phyloP scores from a whole-genome alignment of 2,797 vertebrate genomes.

The Phataginus tetradactyla region DNA sequence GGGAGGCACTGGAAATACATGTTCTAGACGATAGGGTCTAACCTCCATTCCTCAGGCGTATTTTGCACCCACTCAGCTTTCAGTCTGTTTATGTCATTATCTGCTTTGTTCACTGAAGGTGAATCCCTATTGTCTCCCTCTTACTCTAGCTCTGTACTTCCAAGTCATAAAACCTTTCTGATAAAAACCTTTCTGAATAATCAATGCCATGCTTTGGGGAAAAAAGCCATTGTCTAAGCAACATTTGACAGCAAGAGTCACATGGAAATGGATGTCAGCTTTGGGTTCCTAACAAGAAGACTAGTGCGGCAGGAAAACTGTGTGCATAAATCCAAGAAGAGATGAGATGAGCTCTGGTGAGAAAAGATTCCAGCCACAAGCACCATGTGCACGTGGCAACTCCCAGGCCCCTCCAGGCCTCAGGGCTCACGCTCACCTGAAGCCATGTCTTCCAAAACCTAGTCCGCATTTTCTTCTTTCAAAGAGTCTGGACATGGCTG shows the following conservation, averaged over 20 bases:
- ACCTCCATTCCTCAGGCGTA: background rate
- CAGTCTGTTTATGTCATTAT: background rate
- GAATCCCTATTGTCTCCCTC: background rate
- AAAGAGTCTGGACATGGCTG: background rate
- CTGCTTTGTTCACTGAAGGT: conserved; percentile 26
- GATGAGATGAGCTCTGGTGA: background rate
- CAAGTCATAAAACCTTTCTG: conserved; percentile 3
- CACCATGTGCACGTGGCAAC: rapidly evolving
- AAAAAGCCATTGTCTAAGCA: conserved; percentile 4
- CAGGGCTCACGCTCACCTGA: background rate
- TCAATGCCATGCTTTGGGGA: background rate
- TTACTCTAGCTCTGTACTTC: conserved; percentile 4
- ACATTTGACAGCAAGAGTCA: conserved; percentile 39
- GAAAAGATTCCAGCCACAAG: background rate
- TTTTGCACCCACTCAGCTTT: background rate
- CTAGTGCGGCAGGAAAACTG: background rate
- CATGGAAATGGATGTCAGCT: conserved; percentile 19
- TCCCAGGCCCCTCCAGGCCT: rapidly evolving
- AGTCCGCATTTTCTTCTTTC: background rate
- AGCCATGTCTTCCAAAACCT: background rate
- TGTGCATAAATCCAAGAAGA: background rate
- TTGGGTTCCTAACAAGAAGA: background rate
- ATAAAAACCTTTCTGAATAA: conserved; percentile 45
- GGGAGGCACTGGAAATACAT: background rate
- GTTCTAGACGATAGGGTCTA: background rate